phyloP scores from a whole-genome alignment of 1,140 invertebrate genomes.

The Zaprionus ornatus region DNA sequence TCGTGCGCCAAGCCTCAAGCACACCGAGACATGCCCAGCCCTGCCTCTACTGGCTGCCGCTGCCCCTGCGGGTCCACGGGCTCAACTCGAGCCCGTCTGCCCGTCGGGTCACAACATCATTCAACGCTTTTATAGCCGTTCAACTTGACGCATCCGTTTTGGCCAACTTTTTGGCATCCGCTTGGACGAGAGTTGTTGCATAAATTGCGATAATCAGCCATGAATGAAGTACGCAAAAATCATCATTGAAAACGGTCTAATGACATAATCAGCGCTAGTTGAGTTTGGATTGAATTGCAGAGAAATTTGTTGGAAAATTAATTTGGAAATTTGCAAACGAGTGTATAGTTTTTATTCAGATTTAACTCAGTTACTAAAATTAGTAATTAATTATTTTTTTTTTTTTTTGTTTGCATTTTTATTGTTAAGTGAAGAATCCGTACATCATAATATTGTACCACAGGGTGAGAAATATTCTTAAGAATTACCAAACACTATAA shows the following conservation, averaged over 20 bases:
- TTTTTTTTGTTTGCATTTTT: too few relatives aligned
- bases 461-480: too few relatives aligned
- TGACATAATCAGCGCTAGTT: not conserved
- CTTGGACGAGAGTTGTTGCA: slow-evolving; percentile 42
- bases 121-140: slow-evolving; percentile 79
- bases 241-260: not conserved
- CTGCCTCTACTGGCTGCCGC: not conserved
- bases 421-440: too few relatives aligned
- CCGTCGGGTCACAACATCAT: slow-evolving; percentile 62
- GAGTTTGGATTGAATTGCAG: not conserved
- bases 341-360: not conserved
- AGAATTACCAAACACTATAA: too few relatives aligned
- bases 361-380: too few relatives aligned
- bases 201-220: slow-evolving; percentile 13
- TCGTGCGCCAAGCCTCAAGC: slow-evolving; percentile 27
- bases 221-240: not conserved
- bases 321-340: not conserved
- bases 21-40: not conserved
- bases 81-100: not conserved
- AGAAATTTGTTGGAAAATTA: not conserved
- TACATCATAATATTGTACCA: too few relatives aligned
- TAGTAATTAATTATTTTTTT: too few relatives aligned
- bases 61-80: not conserved
- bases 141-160: slow-evolving; percentile 75
- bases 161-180: slow-evolving; percentile 66